Evolutionary conservation across 2,113 vertebrate genomes (phyloP).

Genomic region (Mormyrus iriodes): DNA sequence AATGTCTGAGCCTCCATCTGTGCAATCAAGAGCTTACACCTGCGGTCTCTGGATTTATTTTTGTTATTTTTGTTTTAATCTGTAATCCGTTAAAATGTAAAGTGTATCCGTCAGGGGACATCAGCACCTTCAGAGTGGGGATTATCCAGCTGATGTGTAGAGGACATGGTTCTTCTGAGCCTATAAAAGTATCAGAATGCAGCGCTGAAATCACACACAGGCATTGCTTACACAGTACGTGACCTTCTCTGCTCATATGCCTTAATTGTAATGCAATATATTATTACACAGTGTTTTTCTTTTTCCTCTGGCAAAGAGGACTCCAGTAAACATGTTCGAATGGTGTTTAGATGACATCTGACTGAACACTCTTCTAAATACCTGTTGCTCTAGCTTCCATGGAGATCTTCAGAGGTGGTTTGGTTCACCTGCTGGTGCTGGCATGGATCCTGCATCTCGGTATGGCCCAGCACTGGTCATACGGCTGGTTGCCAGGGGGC

Average conservation of each 20-base stretch:
- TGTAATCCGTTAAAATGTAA: constrained; percentile 47
- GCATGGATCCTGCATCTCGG: constrained; percentile 54
- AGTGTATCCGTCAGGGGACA: constrained; percentile 43
- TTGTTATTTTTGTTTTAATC: constrained; percentile 8
- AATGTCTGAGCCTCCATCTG: not conserved
- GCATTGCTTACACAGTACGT: constrained; percentile 3
- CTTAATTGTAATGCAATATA: not conserved
- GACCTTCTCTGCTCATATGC: not conserved
- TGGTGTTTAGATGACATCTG: not conserved
- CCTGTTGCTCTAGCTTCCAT: constrained; percentile 49
- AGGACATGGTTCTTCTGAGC: constrained; percentile 14
- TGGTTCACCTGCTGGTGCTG: constrained; percentile 59
- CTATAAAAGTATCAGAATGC: constrained; percentile 50
- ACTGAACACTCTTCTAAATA: constrained; percentile 22
- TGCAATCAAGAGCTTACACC: constrained; percentile 5
- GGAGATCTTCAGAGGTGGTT: constrained; percentile 48
- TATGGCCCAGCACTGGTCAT: constrained; percentile 66
- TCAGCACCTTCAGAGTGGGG: constrained; percentile 50
- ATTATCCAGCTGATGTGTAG: constrained; percentile 50
- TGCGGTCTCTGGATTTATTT: not conserved
- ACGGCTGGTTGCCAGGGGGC: constrained; percentile 68
- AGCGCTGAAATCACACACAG: constrained; percentile 36
- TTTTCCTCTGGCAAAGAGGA: not conserved
- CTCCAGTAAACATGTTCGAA: not conserved
- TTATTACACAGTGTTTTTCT: constrained; percentile 28